Evolutionary conservation across 2,113 vertebrate species (phyloP).

Genomic region (Montifringilla adamsi): DNA sequence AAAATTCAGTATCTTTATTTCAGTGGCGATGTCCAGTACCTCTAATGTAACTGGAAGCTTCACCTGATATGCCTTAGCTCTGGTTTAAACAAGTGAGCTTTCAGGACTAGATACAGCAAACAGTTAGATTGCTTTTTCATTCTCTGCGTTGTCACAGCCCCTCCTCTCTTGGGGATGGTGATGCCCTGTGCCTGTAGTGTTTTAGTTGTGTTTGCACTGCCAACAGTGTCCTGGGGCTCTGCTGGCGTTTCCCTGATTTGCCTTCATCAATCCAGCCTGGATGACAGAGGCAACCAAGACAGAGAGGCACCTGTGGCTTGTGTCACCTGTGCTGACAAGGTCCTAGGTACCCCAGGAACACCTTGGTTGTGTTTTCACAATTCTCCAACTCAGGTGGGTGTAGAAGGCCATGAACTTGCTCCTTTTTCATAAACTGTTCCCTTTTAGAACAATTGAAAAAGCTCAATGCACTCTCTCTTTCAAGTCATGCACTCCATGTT

Average conservation of each 20-base stretch:
- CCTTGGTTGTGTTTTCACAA: background rate
- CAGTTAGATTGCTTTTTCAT: background rate
- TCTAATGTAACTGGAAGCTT: background rate
- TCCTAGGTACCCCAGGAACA: background rate
- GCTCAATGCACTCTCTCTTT: background rate
- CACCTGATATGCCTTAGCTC: background rate
- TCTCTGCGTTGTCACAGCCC: background rate
- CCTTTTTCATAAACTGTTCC: background rate
- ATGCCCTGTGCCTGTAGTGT: background rate
- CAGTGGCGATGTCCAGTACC: fast-evolving
- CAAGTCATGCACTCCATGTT: background rate
- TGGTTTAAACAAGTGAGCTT: background rate
- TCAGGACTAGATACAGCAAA: background rate
- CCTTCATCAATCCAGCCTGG: background rate
- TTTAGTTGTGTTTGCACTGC: background rate
- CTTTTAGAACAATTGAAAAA: background rate
- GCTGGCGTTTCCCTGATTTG: background rate
- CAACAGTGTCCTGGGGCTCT: background rate
- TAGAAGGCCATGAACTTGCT: background rate
- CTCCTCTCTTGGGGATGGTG: background rate
- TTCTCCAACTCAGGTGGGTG: background rate
- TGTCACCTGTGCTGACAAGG: background rate
- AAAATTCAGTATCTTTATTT: background rate
- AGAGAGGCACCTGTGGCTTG: background rate
- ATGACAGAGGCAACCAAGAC: background rate